phyloP scores from a whole-genome alignment of 2,797 vertebrate species.

The Lacerta viridis region DNA sequence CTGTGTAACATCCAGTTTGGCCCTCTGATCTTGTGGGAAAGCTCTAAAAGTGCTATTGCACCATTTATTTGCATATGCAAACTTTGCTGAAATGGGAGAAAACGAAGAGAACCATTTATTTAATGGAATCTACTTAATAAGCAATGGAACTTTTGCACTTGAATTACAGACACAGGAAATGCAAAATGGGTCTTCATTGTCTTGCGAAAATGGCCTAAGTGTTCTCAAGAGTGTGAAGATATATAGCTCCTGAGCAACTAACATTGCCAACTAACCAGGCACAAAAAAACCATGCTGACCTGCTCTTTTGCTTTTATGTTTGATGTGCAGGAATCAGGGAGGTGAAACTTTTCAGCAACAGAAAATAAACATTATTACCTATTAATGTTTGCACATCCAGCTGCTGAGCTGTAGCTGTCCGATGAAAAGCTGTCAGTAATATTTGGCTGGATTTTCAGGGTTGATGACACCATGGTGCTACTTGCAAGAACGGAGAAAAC shows the following conservation, averaged over 20 bases:
- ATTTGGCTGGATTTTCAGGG: neutral
- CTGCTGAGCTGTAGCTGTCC: neutral
- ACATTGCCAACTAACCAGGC: neutral
- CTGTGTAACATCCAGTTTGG: neutral
- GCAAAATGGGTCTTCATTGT: neutral
- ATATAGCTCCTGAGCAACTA: neutral
- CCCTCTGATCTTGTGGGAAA: neutral
- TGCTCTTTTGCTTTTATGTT: neutral
- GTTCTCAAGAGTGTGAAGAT: neutral
- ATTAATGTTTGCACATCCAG: neutral
- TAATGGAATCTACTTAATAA: neutral
- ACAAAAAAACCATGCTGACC: neutral
- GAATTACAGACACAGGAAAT: slow-evolving; percentile 17
- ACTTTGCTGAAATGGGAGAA: neutral
- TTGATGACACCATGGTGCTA: slow-evolving; percentile 22
- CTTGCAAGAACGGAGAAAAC: slow-evolving; percentile 35
- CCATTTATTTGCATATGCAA: neutral
- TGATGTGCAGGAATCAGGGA: neutral
- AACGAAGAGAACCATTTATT: slow-evolving; percentile 8
- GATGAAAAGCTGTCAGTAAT: slow-evolving; percentile 1
- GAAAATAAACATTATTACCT: neutral
- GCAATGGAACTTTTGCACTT: slow-evolving; percentile 3
- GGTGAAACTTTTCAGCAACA: slow-evolving; percentile 2
- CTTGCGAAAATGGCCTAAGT: slow-evolving; percentile 12
- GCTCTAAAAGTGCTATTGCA: neutral